Evolutionary conservation across 2,888 invertebrate species (phyloP), one percentile per base, ranked within the genome.

Genomic region (Brenthis hecate): DNA sequence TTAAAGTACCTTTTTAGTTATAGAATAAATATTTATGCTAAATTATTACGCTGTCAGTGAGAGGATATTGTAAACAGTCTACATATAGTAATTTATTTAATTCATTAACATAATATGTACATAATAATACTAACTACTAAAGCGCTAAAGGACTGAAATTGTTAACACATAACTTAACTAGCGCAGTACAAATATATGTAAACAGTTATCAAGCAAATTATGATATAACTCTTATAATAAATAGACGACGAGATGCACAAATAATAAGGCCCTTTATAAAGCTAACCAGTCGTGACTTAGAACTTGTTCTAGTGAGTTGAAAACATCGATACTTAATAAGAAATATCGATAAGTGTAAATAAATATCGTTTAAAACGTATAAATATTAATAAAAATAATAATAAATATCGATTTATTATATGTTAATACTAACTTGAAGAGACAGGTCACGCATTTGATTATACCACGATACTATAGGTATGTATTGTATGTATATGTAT

Each of bases 271-370:
- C 82, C 80, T 83, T 85, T 84, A 83, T 83, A 81, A 84, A 86
- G 84, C 85, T 86, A 88, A 87, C 87, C 85, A 78, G 85, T 89
- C 89, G 89, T 88, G 89, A 89, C 89, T 88, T 77, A 81, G 69
- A 81, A 84, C 87, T 85, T 87, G 85, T 80, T 51, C 50, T 85
- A 85, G 86, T 78, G 84, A 76, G 77, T 83, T 65, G 28, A 13
- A 43, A 36, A 43, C 51, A 53, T 62, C 36, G 51, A 53, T 62
- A 53, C 1, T 32, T 36, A 2, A 14, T 23, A 28, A 32, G 23
- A 56, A 28, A 32, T 32, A 32, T 28, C 14, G 23, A 56, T 36
- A 56, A 28, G 8, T 8, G 28, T 32, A 14, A 28, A 56, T 56
- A 36, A 28, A 55, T 55, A 55, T 28, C 3, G 28, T 28, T 28